Base-by-base conservation (phyloP, 2,888 invertebrate genomes). In the Pediacus dermestoides region DNA sequence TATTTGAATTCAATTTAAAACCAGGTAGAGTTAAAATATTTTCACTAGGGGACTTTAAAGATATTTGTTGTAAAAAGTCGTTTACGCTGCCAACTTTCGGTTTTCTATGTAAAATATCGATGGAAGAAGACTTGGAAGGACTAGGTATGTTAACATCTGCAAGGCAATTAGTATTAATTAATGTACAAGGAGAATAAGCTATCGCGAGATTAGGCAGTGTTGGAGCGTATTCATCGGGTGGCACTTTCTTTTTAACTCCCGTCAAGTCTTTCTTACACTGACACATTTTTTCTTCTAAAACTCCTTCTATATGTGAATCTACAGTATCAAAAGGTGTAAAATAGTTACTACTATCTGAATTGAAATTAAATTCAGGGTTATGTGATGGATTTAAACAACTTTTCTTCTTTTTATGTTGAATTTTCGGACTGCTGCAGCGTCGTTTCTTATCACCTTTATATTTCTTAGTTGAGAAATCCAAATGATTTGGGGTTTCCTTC, bases 191-290 rank as follows among this genome's bases (percentile, higher is more conserved):
- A 2, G 70, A 68, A 43, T 78, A 79, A 62, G 78, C 78, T 44
- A 77, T 76, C 63, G 76, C 74, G 28, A 75, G 77, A 41, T 75
- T 63, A 7, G 74, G 75, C 55, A 76, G 68, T 32, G 70, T 74
- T 1, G 68, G 61, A 1, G 72, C 66, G 60, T 60, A 75, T 37
- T 64, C 72, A 70, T 50, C 74, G 11, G 39, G 38, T 10, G 4
- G 4, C 16, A 54, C 37, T 32, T 43, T 34, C 16, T 45, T 43
- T 16, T 48, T 53, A 8, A 32, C 30, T 9, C 30, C 34, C 11
- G 36, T 35, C n/a, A 15, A 6, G 3, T 27, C 16, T 23, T 43
- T 46, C 28, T 52, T 52, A 37, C 59, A 55, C 18, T 38, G 39
- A 37, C 48, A 50, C 3, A 41, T 25, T 2, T 43, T 33, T n/a